Base-by-base conservation (phyloP, 2,888 invertebrate genomes). In the Formica aserva region DNA sequence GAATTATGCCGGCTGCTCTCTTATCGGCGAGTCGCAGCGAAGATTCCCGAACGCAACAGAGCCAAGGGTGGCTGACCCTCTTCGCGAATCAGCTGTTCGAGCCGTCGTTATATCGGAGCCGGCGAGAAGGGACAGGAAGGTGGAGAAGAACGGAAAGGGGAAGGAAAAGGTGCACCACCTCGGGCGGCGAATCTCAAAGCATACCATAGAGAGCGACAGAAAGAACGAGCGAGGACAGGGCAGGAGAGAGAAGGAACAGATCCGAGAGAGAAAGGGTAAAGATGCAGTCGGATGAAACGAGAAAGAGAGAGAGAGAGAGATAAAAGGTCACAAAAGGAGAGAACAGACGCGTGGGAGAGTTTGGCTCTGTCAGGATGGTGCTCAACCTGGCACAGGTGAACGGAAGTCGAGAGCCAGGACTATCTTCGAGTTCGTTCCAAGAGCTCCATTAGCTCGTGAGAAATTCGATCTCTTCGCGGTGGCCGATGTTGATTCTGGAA, bases 341-440 rank as follows among this genome's bases (percentile, higher is more conserved):
- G 74, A 82, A 81, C n/a, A 85, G 90, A 92, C 92, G 93, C 93
- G 93, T 94, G 93, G 93, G 94, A 93, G 93, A 92, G 92, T 92
- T 92, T 82, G 91, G 88, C 85, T 90, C 85, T 86, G 81, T 74
- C 88, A 86, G 91, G 91, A 87, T 86, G 92, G 93, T 93, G 92
- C 93, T 93, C 92, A 93, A 93, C 92, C 89, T 92, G 89, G 85
- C 86, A 89, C 92, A 92, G 92, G 92, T 92, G 92, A 92, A 89
- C 91, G 90, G 90, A 91, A 91, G 90, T 92, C 85, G 87, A 85
- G 83, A 18, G 67, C 15, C 55, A 4, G 57, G 13, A 18, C 52
- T 82, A 71, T 88, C 85, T 67, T 67, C 71, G 57, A 45, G 60
- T 11, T 22, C 1, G 18, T 26, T 38, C 18, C 77, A 22, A 41